Conservation (phyloP, 2,797 vertebrate species). For the Cynopterus sphinx region DNA sequence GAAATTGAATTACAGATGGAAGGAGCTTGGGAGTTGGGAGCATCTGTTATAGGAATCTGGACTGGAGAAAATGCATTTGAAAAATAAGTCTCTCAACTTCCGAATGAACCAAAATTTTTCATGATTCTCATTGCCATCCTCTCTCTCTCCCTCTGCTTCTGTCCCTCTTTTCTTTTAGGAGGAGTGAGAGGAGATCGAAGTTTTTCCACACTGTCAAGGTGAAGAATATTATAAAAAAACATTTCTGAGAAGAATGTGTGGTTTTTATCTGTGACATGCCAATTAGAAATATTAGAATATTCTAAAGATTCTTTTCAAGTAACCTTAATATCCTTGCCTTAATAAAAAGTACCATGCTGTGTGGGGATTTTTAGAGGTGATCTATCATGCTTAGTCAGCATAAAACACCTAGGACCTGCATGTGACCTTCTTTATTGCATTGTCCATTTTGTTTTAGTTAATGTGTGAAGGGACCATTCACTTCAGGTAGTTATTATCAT, state of each 20-base stretch:
- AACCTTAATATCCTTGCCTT: not conserved
- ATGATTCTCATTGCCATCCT: not conserved
- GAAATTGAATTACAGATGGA: slow-evolving; percentile 78
- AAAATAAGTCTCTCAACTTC: slow-evolving; percentile 71
- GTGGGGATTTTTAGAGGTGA: slow-evolving; percentile 17
- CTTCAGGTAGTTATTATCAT: not conserved
- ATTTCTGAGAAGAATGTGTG: not conserved
- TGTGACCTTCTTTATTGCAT: not conserved
- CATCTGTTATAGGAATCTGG: slow-evolving; percentile 74
- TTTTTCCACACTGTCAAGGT: slow-evolving; percentile 6
- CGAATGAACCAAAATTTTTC: slow-evolving; percentile 57
- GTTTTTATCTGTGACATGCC: not conserved
- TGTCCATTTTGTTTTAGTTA: slow-evolving; percentile 43
- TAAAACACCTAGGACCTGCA: not conserved
- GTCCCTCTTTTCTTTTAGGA: not conserved
- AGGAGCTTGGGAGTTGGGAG: slow-evolving; percentile 63
- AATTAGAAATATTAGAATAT: slow-evolving; percentile 38
- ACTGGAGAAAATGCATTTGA: slow-evolving; percentile 71
- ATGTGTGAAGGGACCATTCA: not conserved
- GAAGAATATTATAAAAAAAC: slow-evolving; percentile 2
- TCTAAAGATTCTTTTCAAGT: slow-evolving; percentile 12
- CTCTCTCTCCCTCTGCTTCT: not conserved
- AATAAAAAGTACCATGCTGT: not conserved
- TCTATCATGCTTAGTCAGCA: not conserved
- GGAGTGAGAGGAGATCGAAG: not conserved